A percentile compares a stretch with the other conserved stretches of the same genome.
phyloP scores from a whole-genome alignment of 2,113 vertebrate species.

The Okapia johnstoni region DNA sequence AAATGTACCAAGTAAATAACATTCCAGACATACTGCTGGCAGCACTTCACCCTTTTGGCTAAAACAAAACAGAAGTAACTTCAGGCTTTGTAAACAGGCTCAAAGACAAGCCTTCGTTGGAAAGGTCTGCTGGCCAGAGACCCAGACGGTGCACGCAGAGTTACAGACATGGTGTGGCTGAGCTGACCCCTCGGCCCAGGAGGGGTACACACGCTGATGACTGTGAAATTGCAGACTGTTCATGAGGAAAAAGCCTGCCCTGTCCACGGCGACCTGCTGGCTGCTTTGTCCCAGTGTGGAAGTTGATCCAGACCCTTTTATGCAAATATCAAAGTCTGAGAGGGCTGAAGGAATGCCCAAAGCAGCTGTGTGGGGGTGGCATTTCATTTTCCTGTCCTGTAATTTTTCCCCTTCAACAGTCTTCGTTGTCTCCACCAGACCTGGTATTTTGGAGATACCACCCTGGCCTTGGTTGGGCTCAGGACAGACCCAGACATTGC shows the following conservation, averaged over 20 bases:
- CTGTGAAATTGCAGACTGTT: neutral
- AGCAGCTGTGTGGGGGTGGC: neutral
- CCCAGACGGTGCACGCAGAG: neutral
- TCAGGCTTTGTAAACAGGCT: slow-evolving; percentile 63
- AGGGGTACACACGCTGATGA: no score
- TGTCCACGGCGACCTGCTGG: neutral
- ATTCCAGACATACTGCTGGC: slow-evolving; percentile 82
- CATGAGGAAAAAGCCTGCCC: neutral
- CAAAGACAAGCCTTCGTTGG: slow-evolving; percentile 32
- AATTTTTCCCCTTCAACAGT: neutral
- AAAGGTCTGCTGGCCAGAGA: neutral
- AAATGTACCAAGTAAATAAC: slow-evolving; percentile 80
- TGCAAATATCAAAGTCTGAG: neutral
- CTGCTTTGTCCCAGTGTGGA: neutral
- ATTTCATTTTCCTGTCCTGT: neutral
- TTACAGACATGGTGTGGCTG: neutral
- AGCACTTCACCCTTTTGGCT: slow-evolving; percentile 62
- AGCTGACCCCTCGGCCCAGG: neutral
- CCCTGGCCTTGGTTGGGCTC: neutral
- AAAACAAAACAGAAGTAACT: slow-evolving; percentile 76
- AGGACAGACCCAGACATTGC: neutral
- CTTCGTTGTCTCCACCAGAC: neutral
- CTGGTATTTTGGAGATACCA: neutral
- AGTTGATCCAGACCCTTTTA: neutral
- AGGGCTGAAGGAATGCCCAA: neutral